Conservation (phyloP, 2,113 vertebrate species). For the mouse (Mus musculus) region DNA sequence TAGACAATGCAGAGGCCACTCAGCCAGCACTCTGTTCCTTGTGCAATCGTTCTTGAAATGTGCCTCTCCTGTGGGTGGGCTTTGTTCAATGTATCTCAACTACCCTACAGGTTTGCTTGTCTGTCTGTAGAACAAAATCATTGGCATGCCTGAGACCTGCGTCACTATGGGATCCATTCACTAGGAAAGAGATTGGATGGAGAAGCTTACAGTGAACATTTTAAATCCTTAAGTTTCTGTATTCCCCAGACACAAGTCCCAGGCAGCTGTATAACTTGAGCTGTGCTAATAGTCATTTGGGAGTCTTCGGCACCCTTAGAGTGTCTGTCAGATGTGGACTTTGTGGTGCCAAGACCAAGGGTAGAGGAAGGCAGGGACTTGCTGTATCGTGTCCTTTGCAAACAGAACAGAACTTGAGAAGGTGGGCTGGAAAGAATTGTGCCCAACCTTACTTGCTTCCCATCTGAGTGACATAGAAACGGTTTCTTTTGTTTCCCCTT, state of each 20-base stretch:
- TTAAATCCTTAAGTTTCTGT: not conserved
- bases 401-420: slow-evolving; percentile 18
- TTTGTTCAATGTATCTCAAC: not conserved
- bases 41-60: not conserved
- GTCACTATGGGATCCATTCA: not conserved
- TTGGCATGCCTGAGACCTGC: not conserved
- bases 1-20: not conserved
- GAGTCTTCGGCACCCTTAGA: not conserved
- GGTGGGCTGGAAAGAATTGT: not conserved
- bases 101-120: not conserved
- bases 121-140: not conserved
- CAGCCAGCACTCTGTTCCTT: not conserved
- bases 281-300: not conserved
- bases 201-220: not conserved
- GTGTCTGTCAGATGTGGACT: not conserved
- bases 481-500: slow-evolving; percentile 46
- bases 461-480: not conserved
- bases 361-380: not conserved
- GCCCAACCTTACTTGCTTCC: slow-evolving; percentile 3
- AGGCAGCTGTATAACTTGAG: not conserved
- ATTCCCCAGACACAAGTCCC: slow-evolving; percentile 12
- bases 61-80: too few relatives aligned
- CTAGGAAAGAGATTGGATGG: not conserved
- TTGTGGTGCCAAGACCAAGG: not conserved
- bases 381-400: not conserved